Evolutionary conservation across 2,797 vertebrate species (phyloP), one percentile per base, ranked within the genome.

Genomic region (Florisuga fusca): DNA sequence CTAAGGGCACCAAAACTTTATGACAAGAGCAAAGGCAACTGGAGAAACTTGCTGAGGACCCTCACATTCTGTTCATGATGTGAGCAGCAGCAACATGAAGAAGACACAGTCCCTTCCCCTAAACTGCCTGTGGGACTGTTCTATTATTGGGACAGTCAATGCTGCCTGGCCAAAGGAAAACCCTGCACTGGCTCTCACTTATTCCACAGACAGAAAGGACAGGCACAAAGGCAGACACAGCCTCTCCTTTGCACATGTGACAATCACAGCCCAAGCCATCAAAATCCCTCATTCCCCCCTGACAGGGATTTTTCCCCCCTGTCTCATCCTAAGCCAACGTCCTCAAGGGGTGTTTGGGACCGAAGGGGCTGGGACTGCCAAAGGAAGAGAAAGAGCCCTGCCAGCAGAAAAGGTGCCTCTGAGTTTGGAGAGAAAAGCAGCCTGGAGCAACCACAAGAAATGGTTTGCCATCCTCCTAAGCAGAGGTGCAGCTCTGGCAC

Each of bases 201-300:
- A 89, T 82, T 76, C 55, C 84, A 80, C 92, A 66, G 34, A n/a
- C 67, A 79, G 92, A 79, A 85, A 95, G 89, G 87, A 83, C 96
- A 93, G 86, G 90, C 87, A 76, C 89, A 94, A 93, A 93, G 92
- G 68, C 88, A 95, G 95, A 94, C 81, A 89, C 21, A 64, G 92
- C 92, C 92, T 80, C 84, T 90, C 94, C 94, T 90, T 67, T 25
- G 43, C 58, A 53, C 77, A 87, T 12, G 78, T 85, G 93, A 95
- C 80, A 95, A 85, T 69, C 90, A 76, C 69, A 12, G 71, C 64
- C 8, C 27, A 50, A 89, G 64, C 78, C 61, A 64, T 51, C 75
- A 84, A 89, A 87, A 93, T 29, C 86, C 81, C 88, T 95, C 88
- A 88, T 92, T 90, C 57, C 63, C 63, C 93, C 81, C 86, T 74